phyloP scores from a whole-genome alignment of 1,140 invertebrate genomes.

The Anastrepha obliqua region DNA sequence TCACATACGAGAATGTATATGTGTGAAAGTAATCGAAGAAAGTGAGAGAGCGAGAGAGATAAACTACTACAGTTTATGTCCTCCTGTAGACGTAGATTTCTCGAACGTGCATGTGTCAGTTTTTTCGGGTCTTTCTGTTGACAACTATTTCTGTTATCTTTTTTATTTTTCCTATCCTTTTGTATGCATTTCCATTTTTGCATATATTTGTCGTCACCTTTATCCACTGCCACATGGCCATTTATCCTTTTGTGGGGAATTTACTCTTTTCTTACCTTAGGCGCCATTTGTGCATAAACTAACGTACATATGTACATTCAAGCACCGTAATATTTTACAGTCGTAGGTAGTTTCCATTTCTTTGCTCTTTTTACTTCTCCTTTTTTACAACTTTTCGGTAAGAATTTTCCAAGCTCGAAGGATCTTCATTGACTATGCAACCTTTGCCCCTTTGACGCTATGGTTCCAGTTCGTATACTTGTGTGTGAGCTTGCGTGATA shows the following conservation, averaged over 20 bases:
- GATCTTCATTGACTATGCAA: conserved; percentile 17
- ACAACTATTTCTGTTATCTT: no score
- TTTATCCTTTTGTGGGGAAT: neutral
- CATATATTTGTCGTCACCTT: no score
- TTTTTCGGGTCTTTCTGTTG: no score
- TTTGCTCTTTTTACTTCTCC: neutral
- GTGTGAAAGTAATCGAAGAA: no score
- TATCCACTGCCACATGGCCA: neutral
- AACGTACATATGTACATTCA: neutral
- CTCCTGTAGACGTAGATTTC: no score
- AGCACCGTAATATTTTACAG: neutral
- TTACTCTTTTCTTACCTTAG: neutral
- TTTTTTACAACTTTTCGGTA: neutral
- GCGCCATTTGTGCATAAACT: neutral
- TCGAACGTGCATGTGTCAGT: no score
- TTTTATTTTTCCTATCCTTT: no score
- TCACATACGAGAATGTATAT: no score
- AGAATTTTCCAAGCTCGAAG: neutral
- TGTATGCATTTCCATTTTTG: no score
- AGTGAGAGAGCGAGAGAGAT: no score
- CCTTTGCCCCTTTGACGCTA: conserved; percentile 14
- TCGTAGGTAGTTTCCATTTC: neutral
- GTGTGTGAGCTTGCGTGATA: neutral
- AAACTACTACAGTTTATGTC: no score
- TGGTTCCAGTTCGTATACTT: neutral